Base-by-base conservation (phyloP, 92 coral and sea anemone genomes). In the Virgularia gustaviana region DNA sequence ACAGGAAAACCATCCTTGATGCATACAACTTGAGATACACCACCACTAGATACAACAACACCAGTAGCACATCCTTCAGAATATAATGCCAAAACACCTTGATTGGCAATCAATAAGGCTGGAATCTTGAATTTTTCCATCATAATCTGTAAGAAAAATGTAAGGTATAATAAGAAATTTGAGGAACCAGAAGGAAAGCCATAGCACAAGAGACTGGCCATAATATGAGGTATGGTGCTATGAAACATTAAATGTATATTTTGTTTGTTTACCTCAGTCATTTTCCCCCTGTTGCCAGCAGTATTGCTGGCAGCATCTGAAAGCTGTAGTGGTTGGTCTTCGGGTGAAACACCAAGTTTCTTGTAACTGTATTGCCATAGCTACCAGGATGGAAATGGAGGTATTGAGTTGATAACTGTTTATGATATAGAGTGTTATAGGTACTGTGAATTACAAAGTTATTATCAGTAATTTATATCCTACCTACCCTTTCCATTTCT, bases 1-100 rank as follows among this genome's bases (percentile, higher is more conserved):
- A 66, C 34, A 3, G 73, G 57, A 43, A 27, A 42, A 13, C 73
- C 73, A 39, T 66, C 47, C 57, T 66, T 52, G 30, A 66, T 42
- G 13, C 57, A 57, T 2, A 44, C 49, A 27, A 66, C 25, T 30
- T 66, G 49, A 18, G 57, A 32, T 10, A 24, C 4, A 1, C 37
- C 73, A 42, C 56, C 57, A 66, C 24, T 43, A 27, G 12, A 18
- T 1, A 66, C 11, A 22, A 34, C 39, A 23, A 35, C 34, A 27
- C 73, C 73, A 8, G 28, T 29, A 9, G 16, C 38, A 30, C 52
- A 43, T 2, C 73, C 73, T 16, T 39, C 9, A 28, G 73, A 56
- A 47, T 66, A 66, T 27, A 66, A 0, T 37, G 73, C 43, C 20
- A 60, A n/a, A 10, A 60, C 66, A 10, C 44, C 44, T 60, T 60